Conservation (phyloP, 1,140 invertebrate species). For the Sinonovacula constricta region DNA sequence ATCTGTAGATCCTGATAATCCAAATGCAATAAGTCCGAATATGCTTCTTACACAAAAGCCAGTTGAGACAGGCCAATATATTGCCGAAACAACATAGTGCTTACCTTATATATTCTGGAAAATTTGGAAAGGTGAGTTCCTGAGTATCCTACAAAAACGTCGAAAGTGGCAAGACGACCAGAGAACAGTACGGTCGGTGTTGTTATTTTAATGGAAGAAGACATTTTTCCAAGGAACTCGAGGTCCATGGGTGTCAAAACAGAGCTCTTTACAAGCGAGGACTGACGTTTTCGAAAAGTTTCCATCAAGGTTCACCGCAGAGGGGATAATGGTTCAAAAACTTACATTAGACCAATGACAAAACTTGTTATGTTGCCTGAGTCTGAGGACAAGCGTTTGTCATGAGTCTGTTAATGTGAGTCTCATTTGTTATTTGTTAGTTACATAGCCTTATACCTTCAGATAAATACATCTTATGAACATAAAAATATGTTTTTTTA, state of each 20-base stretch:
- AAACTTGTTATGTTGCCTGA: too few species aligned
- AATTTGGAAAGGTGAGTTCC: background rate
- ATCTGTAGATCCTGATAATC: conserved; percentile 10
- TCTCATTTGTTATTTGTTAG: too few species aligned
- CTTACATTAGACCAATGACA: too few species aligned
- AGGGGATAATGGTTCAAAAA: too few species aligned
- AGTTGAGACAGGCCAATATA: background rate
- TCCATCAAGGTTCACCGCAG: too few species aligned
- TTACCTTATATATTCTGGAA: background rate
- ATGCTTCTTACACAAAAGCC: conserved; percentile 41
- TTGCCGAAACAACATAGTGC: background rate
- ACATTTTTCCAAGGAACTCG: background rate
- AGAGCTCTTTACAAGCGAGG: background rate
- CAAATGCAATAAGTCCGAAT: conserved; percentile 1
- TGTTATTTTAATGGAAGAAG: conserved; percentile 9
- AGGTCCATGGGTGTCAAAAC: background rate
- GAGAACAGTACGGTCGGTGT: background rate
- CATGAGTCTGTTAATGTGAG: too few species aligned
- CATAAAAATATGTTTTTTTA: too few species aligned
- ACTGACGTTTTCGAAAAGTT: conserved; percentile 5
- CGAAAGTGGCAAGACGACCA: background rate
- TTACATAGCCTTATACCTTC: too few species aligned
- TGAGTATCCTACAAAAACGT: background rate
- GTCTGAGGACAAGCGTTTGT: too few species aligned
- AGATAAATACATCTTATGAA: too few species aligned